phyloP scores from a whole-genome alignment of 92 coral and sea anemone genomes.

The Siderastrea radians region DNA sequence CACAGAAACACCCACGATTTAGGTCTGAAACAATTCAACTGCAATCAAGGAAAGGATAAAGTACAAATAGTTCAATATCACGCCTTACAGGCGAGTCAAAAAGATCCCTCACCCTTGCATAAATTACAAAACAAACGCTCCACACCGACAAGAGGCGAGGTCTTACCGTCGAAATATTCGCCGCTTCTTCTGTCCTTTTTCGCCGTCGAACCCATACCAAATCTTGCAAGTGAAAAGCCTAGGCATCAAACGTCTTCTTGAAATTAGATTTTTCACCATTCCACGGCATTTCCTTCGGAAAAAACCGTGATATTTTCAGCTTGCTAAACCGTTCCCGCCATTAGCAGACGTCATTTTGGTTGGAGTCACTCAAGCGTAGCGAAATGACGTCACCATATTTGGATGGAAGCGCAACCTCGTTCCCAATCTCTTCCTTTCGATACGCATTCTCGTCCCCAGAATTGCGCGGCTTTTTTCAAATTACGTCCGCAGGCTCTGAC shows the following conservation, averaged over 20 bases:
- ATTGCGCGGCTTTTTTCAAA: no score
- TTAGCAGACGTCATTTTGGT: conserved; percentile 65
- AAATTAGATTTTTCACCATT: conserved; percentile 38
- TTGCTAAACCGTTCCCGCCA: conserved; percentile 91
- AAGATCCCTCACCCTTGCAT: conserved; percentile 69
- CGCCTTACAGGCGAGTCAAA: conserved; percentile 7
- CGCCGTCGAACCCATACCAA: conserved; percentile 89
- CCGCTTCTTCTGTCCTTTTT: conserved; percentile 82
- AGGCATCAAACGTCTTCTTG: conserved; percentile 56
- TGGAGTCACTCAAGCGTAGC: conserved; percentile 52
- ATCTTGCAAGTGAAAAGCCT: conserved; percentile 47
- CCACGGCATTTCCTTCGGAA: conserved; percentile 35
- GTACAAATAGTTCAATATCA: conserved; percentile 25
- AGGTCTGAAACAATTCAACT: background rate
- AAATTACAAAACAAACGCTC: conserved; percentile 86
- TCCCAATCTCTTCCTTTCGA: background rate
- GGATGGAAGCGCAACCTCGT: background rate
- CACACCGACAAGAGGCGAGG: conserved; percentile 80
- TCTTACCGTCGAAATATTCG: conserved; percentile 86
- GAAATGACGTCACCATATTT: conserved; percentile 60
- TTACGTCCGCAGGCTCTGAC: no score
- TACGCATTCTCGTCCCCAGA: no score
- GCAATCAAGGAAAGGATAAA: background rate
- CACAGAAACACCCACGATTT: background rate
- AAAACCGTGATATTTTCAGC: conserved; percentile 69